Evolutionary conservation across 2,797 vertebrate species (phyloP), one percentile per base, ranked within the genome.

Genomic region (Sphenodon punctatus): DNA sequence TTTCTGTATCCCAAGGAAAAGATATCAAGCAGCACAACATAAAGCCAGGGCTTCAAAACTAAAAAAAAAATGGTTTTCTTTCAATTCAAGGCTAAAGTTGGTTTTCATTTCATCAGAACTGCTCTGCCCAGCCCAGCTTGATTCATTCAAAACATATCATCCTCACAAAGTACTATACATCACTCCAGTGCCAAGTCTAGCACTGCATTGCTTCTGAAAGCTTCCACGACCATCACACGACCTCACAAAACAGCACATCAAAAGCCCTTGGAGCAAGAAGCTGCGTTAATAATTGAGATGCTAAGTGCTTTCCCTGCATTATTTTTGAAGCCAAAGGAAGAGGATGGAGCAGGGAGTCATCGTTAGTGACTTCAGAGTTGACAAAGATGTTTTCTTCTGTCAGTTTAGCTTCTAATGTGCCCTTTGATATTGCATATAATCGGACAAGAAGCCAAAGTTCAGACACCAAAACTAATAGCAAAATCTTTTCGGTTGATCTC

Each of bases 391-490:
- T 79, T 89, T 83, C 49, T 7, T 74, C 45, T 56, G 67, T 56
- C 10, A 7, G 39, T 5, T 42, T 34, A 32, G 74, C 53, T 75
- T 83, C 64, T 82, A 53, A 78, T 39, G 42, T 60, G 7, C 61
- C 58, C 22, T 34, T 71, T 23, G 45, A 48, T 43, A 17, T 73
- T 66, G 17, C 58, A 67, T 30, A 71, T 68, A 67, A 82, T 68
- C 49, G 71, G 13, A 65, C 45, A 80, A 69, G 34, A 78, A 73
- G 69, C n/a, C 15, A 39, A 55, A 78, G 13, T 80, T 85, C 87
- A 59, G 78, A 45, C 27, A 19, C 34, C 51, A 22, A 65, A 55
- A 81, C 46, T 3, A 75, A 55, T 5, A 69, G 22, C 10, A 73
- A 38, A 63, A 46, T 9, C 23, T 75, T 81, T 66, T 65, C 41